Evolutionary conservation across 2,797 vertebrate genomes (phyloP).

Genomic region (Micropoecilia bifurca): DNA sequence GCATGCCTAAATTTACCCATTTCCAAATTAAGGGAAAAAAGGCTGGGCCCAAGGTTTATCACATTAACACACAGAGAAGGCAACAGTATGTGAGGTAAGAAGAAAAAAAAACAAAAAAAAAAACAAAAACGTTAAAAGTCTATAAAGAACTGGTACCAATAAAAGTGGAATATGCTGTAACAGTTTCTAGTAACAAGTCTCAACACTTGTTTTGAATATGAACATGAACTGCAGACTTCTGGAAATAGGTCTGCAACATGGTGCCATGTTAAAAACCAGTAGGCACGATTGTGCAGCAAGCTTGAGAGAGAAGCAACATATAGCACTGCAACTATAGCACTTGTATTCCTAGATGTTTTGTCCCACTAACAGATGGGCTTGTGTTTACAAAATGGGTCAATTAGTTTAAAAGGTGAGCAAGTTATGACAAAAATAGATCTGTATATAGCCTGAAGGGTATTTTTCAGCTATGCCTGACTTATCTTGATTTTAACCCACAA

Average conservation of each 20-base stretch:
- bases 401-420: not conserved
- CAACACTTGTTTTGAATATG: not conserved
- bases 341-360: not conserved
- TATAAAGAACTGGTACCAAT: not conserved
- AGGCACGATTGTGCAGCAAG: not conserved
- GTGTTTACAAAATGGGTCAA: not conserved
- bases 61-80: not conserved
- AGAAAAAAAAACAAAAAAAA: not conserved
- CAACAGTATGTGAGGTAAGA: not conserved
- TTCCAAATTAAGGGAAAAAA: not conserved
- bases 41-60: not conserved
- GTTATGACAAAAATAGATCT: not conserved
- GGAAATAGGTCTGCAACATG: not conserved
- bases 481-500: not conserved
- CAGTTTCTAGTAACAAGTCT: not conserved
- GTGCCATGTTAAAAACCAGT: not conserved
- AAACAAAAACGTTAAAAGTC: too few relatives aligned
- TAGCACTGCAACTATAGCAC: conserved; percentile 4
- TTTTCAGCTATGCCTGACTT: not conserved
- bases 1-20: not conserved
- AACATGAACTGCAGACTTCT: not conserved
- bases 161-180: not conserved
- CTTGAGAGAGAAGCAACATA: not conserved
- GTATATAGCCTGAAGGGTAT: not conserved
- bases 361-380: not conserved